Percentiles rank a stretch among this genome's conserved stretches.
Conservation (phyloP, 2,888 invertebrate genomes). For the Hartigia nigra region DNA sequence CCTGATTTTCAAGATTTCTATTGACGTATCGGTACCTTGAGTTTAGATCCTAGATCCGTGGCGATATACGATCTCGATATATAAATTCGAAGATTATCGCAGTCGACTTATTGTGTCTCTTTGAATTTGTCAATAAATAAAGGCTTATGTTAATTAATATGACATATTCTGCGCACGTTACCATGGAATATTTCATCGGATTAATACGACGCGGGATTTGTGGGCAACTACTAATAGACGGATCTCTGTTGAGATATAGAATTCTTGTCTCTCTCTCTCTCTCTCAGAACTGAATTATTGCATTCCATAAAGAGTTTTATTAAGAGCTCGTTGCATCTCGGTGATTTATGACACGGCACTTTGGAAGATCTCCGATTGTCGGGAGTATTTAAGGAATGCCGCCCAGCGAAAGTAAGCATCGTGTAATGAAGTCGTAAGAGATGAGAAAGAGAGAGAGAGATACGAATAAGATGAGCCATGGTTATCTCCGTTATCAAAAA, state of each 20-base stretch:
- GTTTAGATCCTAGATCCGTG: background rate
- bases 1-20: background rate
- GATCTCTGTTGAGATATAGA: constrained; percentile 16
- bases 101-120: constrained; percentile 31
- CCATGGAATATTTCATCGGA: constrained; percentile 43
- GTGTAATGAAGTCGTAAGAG: background rate
- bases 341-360: constrained; percentile 37
- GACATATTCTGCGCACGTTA: constrained; percentile 23
- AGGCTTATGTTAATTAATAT: constrained; percentile 46
- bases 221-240: constrained; percentile 24
- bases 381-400: constrained; percentile 32
- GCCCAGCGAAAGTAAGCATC: constrained; percentile 16
- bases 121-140: constrained; percentile 45
- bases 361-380: constrained; percentile 31
- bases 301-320: constrained; percentile 39
- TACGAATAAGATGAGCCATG: background rate
- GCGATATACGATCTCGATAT: background rate
- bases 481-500: background rate
- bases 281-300: constrained; percentile 34
- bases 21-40: background rate
- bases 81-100: constrained; percentile 32
- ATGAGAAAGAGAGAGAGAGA: background rate
- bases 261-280: background rate
- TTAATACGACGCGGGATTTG: constrained; percentile 37
- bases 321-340: constrained; percentile 28